Base-by-base conservation (phyloP, 2,113 vertebrate species). In the Ivindomyrus marchei region DNA sequence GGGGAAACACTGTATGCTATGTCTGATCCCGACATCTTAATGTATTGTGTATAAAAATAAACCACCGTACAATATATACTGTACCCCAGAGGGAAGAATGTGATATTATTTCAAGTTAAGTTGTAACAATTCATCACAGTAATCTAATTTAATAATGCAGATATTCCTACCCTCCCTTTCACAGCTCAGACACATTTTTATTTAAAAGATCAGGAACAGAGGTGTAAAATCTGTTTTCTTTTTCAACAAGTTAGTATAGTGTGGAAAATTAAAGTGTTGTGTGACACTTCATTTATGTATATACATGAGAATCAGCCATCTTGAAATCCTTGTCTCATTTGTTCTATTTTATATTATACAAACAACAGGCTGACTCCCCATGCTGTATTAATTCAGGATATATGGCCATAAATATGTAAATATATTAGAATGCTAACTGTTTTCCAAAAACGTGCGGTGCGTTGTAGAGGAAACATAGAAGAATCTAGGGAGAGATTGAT, bases 141-240 rank as follows among this genome's bases (percentile, higher is more conserved):
- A 93, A 92, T 92, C 94, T 93, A 94, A 95, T 94, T 96, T 96
- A 97, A 96, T 96, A 95, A 94, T 90, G 95, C 96, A 95, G 95
- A 94, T 95, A 95, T 91, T 10, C 36, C 36, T 70, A 90, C 88
- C 95, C 92, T 94, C 95, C 95, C 95, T 94, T 97, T 96, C 96
- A 70, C 62, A 70, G n/a, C 62, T 70, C 8, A 70, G 10, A 31
- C 62, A 70, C 62, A 31, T 70, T 27, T 70, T 94, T 95, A 96
- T 93, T 93, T 93, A 95, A 95, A 96, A 95, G 95, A 94, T 94
- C 93, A 92, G 85, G 94, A 70, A 70, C 27, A 70, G n/a, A 70
- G 27, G 62, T 70, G 92, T 96, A 96, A 96, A 96, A 95, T 93
- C 94, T 96, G 95, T 93, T 95, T 94, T 95, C 93, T 95, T 95